Percentiles rank a stretch among this genome's conserved stretches.
Conservation (phyloP, 23 tunicate species). For the Styela plicata region DNA sequence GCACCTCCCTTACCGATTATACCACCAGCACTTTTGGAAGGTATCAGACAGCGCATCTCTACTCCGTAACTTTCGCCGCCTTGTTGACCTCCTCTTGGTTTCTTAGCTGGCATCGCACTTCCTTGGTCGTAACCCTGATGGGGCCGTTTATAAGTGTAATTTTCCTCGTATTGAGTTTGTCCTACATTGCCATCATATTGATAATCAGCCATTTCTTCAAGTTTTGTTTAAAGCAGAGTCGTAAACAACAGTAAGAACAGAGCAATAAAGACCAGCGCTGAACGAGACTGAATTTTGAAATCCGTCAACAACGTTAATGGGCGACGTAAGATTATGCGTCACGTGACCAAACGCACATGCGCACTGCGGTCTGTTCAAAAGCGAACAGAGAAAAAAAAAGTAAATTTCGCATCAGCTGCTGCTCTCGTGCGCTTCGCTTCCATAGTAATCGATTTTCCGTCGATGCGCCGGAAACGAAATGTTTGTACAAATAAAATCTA, state of each 20-base stretch:
- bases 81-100: conserved; percentile 11
- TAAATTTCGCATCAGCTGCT: neutral
- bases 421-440: too few species aligned
- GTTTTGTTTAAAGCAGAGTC: neutral
- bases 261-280: neutral
- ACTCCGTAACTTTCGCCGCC: conserved; percentile 20
- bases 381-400: neutral
- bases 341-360: neutral
- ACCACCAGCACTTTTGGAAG: conserved; percentile 81
- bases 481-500: too few species aligned
- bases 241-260: neutral
- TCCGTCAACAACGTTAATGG: too few species aligned
- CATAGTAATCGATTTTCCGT: too few species aligned
- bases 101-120: conserved; percentile 46
- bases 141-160: conserved; percentile 60
- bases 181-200: neutral
- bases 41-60: conserved; percentile 85
- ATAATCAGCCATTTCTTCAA: conserved; percentile 18
- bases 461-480: too few species aligned
- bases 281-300: too few species aligned
- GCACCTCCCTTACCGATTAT: conserved; percentile 85
- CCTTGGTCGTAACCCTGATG: conserved; percentile 41
- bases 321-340: neutral
- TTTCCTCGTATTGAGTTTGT: conserved; percentile 24
- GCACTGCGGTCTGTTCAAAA: neutral